Evolutionary conservation across 2,113 vertebrate genomes (phyloP).

Genomic region (Gnathonemus echidnorhynchus): DNA sequence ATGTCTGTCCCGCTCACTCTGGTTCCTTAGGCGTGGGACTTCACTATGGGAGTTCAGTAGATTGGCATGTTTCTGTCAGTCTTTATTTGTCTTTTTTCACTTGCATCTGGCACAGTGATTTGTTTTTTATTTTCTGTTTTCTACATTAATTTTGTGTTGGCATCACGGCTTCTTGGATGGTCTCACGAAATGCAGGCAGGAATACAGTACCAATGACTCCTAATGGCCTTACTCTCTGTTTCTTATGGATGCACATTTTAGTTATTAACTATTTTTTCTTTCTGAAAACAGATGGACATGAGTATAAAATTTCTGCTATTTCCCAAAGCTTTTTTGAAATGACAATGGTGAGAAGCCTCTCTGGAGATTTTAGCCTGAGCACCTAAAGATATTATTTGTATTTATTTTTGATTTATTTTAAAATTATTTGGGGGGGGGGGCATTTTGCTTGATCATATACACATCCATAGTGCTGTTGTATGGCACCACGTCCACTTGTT

Average conservation of each 20-base stretch:
- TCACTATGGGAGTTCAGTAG: not conserved
- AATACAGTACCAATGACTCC: not conserved
- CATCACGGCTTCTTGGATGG: not conserved
- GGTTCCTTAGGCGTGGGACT: not conserved
- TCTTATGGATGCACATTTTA: slow-evolving; percentile 4
- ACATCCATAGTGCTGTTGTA: slow-evolving; percentile 55
- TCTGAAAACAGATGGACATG: not conserved
- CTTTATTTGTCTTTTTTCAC: not conserved
- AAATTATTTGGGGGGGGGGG: slow-evolving; percentile 28
- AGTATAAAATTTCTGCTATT: slow-evolving; percentile 1
- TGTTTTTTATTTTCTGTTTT: not conserved
- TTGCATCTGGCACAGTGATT: not conserved
- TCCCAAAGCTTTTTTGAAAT: slow-evolving; percentile 40
- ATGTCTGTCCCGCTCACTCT: not conserved
- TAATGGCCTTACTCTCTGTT: slow-evolving; percentile 15
- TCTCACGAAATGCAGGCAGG: slow-evolving; percentile 7
- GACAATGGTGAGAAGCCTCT: slow-evolving; percentile 36
- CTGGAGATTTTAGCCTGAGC: slow-evolving; percentile 39
- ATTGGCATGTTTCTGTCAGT: not conserved
- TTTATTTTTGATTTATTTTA: slow-evolving; percentile 53
- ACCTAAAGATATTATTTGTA: slow-evolving; percentile 46
- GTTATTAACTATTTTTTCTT: not conserved
- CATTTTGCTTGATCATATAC: slow-evolving; percentile 44
- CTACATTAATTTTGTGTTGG: not conserved
- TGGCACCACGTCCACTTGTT: slow-evolving; percentile 45